Conservation (phyloP, 2,888 invertebrate species). For the Polymixis lichenea region DNA sequence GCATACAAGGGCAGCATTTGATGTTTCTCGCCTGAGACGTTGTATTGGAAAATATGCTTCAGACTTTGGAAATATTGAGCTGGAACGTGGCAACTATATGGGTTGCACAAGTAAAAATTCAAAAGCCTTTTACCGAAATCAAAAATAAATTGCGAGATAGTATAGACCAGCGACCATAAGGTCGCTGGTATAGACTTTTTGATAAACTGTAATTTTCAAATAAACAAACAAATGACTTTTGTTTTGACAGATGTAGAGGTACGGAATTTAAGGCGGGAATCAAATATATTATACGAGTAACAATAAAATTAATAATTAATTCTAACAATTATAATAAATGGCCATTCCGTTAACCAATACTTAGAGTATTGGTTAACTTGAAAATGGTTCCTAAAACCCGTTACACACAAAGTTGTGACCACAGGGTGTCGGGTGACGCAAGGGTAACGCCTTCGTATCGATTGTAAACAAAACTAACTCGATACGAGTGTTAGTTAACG, state of each 20-base stretch:
- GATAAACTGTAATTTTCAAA: background rate
- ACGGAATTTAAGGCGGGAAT: background rate
- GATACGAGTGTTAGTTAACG: slow-evolving; percentile 37
- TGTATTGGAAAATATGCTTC: background rate
- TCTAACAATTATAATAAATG: background rate
- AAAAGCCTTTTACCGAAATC: background rate
- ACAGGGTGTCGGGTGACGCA: slow-evolving; percentile 60
- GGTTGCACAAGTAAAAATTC: background rate
- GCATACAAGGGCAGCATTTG: slow-evolving; percentile 8
- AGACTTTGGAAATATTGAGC: background rate
- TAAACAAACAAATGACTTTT: background rate
- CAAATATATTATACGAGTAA: background rate
- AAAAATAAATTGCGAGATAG: background rate
- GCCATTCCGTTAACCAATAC: background rate
- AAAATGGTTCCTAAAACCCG: slow-evolving; percentile 57
- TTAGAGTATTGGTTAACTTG: slow-evolving; percentile 4
- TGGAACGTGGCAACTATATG: background rate
- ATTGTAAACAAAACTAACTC: slow-evolving; percentile 59
- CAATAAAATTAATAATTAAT: background rate
- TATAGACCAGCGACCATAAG: no score
- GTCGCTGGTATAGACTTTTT: no score
- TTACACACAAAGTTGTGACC: slow-evolving; percentile 53
- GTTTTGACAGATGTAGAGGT: background rate
- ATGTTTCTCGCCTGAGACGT: background rate
- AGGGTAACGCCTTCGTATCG: slow-evolving; percentile 64